Evolutionary conservation across 2,113 vertebrate genomes (phyloP), one percentile per base, ranked within the genome.

Genomic region (Takifugu bimaculatus): DNA sequence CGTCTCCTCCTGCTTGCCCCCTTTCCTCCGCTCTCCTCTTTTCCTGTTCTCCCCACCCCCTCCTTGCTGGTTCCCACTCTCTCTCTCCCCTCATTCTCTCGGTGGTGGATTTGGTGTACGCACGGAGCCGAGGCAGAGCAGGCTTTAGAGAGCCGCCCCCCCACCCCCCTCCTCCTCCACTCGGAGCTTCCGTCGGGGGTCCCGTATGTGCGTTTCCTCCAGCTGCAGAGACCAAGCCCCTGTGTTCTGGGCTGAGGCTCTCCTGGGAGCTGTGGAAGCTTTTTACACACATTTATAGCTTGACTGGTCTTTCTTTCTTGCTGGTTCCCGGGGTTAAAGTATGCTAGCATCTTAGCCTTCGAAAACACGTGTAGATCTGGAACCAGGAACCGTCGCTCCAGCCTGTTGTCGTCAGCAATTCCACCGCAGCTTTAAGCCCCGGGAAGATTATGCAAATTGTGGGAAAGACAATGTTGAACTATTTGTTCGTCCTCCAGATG

Each of bases 21-120:
- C 74, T 81, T 85, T 83, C 65, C 81, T 84, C 74, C 68, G 75
- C 80, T 84, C 78, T 82, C 79, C 79, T 81, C 72, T 72, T 86
- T 86, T 87, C 85, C 85, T 85, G 79, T 84, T 71, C 58, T 71
- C 81, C 75, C 84, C 73, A 77, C 81, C 85, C 78, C 79, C 71
- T 71, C 77, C 81, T 75, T 3, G 57, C 68, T 26, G 66, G 68
- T 69, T 83, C 82, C 63, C 77, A 78, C 79, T 76, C 14, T 48
- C 45, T 47, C 45, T 47, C 52, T 26, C 52, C n/a, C 14, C 35
- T 43, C 64, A 57, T 55, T 54, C 75, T 78, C 57, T 64, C 70
- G 66, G 83, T 83, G 72, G 74, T 82, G 79, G 75, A 85, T 88
- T 87, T 84, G 84, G 83, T 57, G 25, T 78, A 78, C 77, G 80